These are phyloP conservation scores for Stenchaetothrips biformis DNA, from an alignment of 2,888 invertebrate species.

Conservation along the genomic window DNA sequence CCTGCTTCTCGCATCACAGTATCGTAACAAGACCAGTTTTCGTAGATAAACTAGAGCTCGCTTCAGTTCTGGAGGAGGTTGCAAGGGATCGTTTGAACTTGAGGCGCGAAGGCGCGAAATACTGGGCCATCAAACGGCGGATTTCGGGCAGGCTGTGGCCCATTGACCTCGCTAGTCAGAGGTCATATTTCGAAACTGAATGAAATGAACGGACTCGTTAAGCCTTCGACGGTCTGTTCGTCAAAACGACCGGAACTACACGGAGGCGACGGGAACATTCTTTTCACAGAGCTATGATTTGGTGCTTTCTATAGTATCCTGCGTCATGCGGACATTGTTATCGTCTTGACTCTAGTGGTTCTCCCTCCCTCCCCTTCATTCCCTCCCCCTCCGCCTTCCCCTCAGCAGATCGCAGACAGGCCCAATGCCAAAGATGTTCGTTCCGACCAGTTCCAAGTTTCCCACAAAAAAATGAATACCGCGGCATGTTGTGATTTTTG, in stretches of 20 bases:
- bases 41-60: neutral
- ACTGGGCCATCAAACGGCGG: neutral
- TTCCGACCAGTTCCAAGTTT: neutral
- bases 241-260: too few species aligned
- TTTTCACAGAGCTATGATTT: neutral
- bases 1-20: too few species aligned
- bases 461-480: constrained; percentile 32
- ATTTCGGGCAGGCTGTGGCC: neutral
- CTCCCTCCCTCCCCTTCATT: neutral
- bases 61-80: neutral
- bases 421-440: constrained; percentile 5
- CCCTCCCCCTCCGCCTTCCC: neutral
- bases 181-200: neutral
- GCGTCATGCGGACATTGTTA: neutral
- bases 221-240: too few species aligned
- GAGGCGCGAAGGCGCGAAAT: neutral
- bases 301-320: neutral
- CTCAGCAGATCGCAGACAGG: neutral
- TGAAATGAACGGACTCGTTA: too few species aligned
- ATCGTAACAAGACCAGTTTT: neutral
- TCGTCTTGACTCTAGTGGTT: neutral
- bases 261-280: neutral
- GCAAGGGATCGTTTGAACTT: neutral
- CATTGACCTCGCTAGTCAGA: constrained; percentile 8
- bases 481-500: constrained; percentile 49